These are phyloP conservation scores for Bufotes viridis DNA, from an alignment of 2,797 vertebrate genomes.

Conservation along the genomic window DNA sequence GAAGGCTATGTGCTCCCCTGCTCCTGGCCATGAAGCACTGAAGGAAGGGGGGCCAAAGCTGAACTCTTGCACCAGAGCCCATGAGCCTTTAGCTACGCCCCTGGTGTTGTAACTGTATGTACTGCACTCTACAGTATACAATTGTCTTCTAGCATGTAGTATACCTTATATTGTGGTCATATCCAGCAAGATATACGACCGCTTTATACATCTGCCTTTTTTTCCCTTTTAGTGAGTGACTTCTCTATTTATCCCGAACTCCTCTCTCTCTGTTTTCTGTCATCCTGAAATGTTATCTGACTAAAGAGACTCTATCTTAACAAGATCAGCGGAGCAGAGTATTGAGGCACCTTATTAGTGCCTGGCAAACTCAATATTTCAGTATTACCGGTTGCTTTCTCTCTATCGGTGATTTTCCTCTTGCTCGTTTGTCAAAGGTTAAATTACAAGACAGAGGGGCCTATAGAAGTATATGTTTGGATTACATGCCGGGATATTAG, in stretches of 20 bases:
- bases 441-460: constrained; percentile 46
- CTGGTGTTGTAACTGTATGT: background rate
- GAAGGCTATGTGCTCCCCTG: no score
- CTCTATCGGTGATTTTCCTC: constrained; percentile 20
- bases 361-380: constrained; percentile 46
- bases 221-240: background rate
- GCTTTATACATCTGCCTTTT: background rate
- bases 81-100: no score
- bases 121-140: background rate
- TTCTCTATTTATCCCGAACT: constrained; percentile 17
- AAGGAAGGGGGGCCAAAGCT: no score
- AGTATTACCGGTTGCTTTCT: constrained; percentile 25
- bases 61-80: no score
- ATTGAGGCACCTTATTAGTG: constrained; percentile 47
- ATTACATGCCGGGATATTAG: constrained; percentile 15
- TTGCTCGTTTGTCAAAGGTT: constrained; percentile 58
- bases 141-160: no score
- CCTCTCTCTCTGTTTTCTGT: constrained; percentile 26
- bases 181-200: background rate
- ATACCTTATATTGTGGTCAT: no score
- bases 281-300: constrained; percentile 46
- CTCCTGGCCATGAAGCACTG: no score
- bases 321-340: constrained; percentile 43
- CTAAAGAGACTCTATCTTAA: constrained; percentile 49
- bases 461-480: constrained; percentile 1